A percentile compares a stretch with the other conserved stretches of the same genome.
These are phyloP conservation scores for Criorhina ranunculi DNA, from an alignment of 2,888 invertebrate species.

Conservation along the genomic window DNA sequence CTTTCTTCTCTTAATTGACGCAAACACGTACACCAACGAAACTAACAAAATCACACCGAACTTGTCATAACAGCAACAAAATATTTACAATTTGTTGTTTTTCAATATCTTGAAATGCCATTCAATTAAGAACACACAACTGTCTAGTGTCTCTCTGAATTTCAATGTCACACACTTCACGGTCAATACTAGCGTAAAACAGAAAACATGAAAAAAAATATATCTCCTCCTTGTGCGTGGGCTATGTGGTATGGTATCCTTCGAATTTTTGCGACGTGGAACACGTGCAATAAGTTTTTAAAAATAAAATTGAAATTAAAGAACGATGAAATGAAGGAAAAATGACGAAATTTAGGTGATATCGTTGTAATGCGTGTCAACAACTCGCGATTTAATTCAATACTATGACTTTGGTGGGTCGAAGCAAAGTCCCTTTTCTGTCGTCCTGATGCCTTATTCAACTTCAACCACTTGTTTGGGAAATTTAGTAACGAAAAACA, in stretches of 20 bases:
- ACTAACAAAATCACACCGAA: neutral
- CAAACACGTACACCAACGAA: neutral
- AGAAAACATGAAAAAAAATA: neutral
- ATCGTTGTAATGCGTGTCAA: constrained; percentile 2
- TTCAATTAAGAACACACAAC: constrained; percentile 9
- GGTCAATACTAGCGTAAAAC: neutral
- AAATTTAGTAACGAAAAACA: neutral
- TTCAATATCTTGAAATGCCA: constrained; percentile 2
- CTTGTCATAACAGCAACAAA: neutral
- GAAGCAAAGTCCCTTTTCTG: neutral
- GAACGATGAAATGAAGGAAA: constrained; percentile 6
- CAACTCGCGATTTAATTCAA: neutral
- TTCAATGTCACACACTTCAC: constrained; percentile 16
- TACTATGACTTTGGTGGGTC: neutral
- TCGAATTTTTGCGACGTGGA: neutral
- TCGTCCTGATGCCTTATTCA: constrained; percentile 2
- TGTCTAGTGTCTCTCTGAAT: constrained; percentile 5
- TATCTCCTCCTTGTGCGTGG: neutral
- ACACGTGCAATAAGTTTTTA: neutral
- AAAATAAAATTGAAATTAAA: neutral
- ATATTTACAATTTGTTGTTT: constrained; percentile 1
- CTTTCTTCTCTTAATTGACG: neutral
- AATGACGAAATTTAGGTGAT: constrained; percentile 13
- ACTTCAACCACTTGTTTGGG: constrained; percentile 21
- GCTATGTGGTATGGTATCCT: too few species aligned